Percentiles rank a stretch among this genome's conserved stretches.
Conservation (phyloP, 2,888 invertebrate genomes). For the Orchesellides sinensis region DNA sequence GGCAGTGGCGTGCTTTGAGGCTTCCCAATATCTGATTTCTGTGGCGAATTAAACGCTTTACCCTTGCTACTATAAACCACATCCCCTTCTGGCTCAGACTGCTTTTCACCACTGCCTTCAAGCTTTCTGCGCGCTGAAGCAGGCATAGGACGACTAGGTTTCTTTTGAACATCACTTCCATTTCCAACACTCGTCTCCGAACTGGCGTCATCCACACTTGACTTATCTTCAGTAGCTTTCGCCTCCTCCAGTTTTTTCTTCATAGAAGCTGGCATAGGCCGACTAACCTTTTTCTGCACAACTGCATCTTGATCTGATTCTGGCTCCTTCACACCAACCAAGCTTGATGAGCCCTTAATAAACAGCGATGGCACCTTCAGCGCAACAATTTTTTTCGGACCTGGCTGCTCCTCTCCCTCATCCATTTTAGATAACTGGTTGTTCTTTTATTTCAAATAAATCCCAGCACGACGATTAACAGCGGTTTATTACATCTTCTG, state of each 20-base stretch:
- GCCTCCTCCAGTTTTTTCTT: slow-evolving; percentile 6
- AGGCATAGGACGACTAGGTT: slow-evolving; percentile 29
- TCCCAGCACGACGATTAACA: no score
- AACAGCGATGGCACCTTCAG: slow-evolving; percentile 39
- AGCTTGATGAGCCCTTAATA: slow-evolving; percentile 17
- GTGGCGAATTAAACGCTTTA: background rate
- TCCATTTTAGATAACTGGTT: slow-evolving; percentile 22
- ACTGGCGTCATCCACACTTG: background rate
- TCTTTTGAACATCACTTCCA: background rate
- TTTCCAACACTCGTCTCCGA: background rate
- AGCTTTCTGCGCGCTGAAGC: slow-evolving; percentile 9
- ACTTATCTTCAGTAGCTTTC: background rate
- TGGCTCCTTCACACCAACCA: background rate
- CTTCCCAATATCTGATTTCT: background rate
- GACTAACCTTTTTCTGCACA: background rate
- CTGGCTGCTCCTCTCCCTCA: background rate
- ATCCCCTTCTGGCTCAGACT: background rate
- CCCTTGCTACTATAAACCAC: background rate
- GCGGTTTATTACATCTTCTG: no score
- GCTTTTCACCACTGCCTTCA: background rate
- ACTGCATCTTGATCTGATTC: background rate
- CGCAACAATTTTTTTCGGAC: slow-evolving; percentile 40
- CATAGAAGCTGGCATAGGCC: slow-evolving; percentile 40
- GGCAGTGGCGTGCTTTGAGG: no score
- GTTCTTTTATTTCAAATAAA: no score